Base-by-base conservation (phyloP, 2,888 invertebrate genomes). In the Troglohyphantes excavatus region DNA sequence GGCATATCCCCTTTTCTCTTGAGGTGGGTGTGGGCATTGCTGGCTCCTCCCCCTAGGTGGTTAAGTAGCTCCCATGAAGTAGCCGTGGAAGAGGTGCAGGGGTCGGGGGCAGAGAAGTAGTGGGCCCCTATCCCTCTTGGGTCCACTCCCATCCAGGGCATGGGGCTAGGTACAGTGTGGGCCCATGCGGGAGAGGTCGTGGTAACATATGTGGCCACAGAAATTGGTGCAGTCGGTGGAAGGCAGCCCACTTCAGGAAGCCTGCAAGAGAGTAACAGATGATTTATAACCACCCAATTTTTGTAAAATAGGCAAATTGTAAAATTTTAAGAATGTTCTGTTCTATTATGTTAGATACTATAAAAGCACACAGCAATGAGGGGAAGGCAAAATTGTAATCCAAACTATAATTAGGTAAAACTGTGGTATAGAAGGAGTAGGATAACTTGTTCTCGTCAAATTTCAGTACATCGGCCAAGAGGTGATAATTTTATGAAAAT, bases 61-160 rank as follows among this genome's bases (percentile, higher is more conserved):
- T 91, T 39, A 9, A 91, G 61, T 5, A 91, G 84, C 61, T 91
- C 91, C 91, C 91, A 91, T 27, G 83, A 73, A 11, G 91, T 91
- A 11, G 91, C 91, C 21, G 91, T 91, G 23, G 91, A 91, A 23
- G 91, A 91, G 17, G 91, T 91, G 59, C 91, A 91, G 0, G 91
- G 91, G 84, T 91, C 91, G 3, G 91, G 91, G 19, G 83, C 79
- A n/a, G 78, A 73, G 19, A 88, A 88, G 11, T 88, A 85, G n/a
- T 88, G 79, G 46, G 89, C 81, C 0, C 75, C 67, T 6, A 89
- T 53, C 5, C 65, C 65, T 43, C 59, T 68, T 11, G 75, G 43
- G 39, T 39, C 39, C 1, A 39, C 39, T 1, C 13, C 39, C n/a
- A 78, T 70, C 91, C 91, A 91, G 0, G 91, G 91, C 91, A 91